Percentiles rank a stretch among this genome's conserved stretches.
Evolutionary conservation across 2,113 vertebrate genomes (phyloP).

Genomic region (Dicerorhinus sumatrensis): DNA sequence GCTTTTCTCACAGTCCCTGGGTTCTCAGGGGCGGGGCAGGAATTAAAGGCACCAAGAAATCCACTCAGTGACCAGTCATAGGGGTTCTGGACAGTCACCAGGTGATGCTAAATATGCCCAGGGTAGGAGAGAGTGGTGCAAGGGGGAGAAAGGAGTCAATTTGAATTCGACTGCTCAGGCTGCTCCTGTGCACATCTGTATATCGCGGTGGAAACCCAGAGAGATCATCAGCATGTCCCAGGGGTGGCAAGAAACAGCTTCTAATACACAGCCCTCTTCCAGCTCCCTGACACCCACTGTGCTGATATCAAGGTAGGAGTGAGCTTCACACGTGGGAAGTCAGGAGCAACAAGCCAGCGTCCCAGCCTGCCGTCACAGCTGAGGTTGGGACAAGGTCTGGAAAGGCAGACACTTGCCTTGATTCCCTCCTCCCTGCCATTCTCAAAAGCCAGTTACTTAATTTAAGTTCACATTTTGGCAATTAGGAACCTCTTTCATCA

Average conservation of each 20-base stretch:
- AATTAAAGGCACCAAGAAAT: slow-evolving; percentile 49
- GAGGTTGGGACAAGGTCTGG: not conserved
- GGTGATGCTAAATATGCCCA: not conserved
- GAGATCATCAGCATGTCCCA: not conserved
- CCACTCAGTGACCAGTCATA: not conserved
- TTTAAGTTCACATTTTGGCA: not conserved
- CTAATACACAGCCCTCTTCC: not conserved
- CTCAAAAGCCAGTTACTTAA: not conserved
- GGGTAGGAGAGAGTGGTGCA: not conserved
- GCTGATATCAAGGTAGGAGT: not conserved
- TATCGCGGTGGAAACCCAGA: not conserved
- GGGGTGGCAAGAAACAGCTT: not conserved
- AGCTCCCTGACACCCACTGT: not conserved
- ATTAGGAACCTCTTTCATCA: not conserved
- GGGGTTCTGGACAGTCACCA: not conserved
- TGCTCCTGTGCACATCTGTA: not conserved
- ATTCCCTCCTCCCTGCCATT: not conserved
- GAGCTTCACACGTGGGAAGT: not conserved
- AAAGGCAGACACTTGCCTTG: not conserved
- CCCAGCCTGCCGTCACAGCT: too few relatives aligned
- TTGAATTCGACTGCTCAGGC: not conserved
- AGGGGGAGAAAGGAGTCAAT: not conserved
- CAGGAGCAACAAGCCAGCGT: not conserved
- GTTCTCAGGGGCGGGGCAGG: not conserved
- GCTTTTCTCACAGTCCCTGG: slow-evolving; percentile 64